Evolutionary conservation across 2,888 invertebrate genomes (phyloP).

Genomic region (Volucella bombylans): DNA sequence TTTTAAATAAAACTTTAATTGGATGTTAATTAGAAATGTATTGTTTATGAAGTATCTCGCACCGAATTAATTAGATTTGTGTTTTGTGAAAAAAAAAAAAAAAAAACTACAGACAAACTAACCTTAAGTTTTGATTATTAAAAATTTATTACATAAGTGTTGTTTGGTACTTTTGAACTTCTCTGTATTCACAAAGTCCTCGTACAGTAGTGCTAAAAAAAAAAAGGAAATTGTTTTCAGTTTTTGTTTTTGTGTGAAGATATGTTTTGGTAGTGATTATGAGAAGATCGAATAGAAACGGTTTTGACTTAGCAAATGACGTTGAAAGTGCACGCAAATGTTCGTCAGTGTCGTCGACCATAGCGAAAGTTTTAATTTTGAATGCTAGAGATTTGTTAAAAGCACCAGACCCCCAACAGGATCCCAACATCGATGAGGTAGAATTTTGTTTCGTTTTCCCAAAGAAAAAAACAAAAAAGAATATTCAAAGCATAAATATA

Average conservation of each 20-base stretch:
- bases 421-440: slow-evolving; percentile 67
- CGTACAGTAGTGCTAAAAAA: background rate
- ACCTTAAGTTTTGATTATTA: no score
- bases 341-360: slow-evolving; percentile 81
- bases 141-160: background rate
- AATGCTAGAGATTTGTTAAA: slow-evolving; percentile 81
- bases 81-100: background rate
- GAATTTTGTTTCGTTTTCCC: slow-evolving; percentile 30
- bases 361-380: slow-evolving; percentile 81
- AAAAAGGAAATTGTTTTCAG: background rate
- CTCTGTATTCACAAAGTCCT: no score
- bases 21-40: background rate
- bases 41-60: background rate
- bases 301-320: slow-evolving; percentile 10
- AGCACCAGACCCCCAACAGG: slow-evolving; percentile 76
- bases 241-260: slow-evolving; percentile 6
- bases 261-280: slow-evolving; percentile 26
- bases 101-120: no score
- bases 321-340: slow-evolving; percentile 78
- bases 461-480: background rate
- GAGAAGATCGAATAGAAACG: slow-evolving; percentile 29
- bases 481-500: background rate
- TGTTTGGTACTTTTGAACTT: no score
- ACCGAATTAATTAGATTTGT: slow-evolving; percentile 1
- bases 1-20: slow-evolving; percentile 21